Evolutionary conservation across 2,797 vertebrate genomes (phyloP), one percentile per base, ranked within the genome.

Genomic region (Cuculus canorus): DNA sequence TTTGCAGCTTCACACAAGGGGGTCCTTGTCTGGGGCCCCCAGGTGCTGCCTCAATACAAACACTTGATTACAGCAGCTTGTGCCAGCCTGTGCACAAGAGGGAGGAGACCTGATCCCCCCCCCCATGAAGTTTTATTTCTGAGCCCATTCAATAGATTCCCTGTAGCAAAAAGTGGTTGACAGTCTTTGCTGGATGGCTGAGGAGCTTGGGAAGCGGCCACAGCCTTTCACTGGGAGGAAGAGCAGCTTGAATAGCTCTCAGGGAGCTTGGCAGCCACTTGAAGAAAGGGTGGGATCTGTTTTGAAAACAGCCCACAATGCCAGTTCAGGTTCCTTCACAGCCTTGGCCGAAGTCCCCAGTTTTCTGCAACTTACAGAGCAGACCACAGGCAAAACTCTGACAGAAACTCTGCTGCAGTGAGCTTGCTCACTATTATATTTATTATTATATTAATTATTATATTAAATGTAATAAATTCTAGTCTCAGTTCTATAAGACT

Each of bases 181-280:
- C 75, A 80, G 81, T 35, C 79, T 57, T 77, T 93, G 86, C 65
- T 85, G 86, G 80, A 23, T 68, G 68, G 81, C 92, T 7, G 23
- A 94, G 35, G 56, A 78, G 83, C 75, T 94, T 96, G 92, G 91
- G 89, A 96, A 86, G 79, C 85, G 92, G 94, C 84, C 95, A 96
- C 72, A 59, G 91, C 68, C 43, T 95, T 96, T 95, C 91, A 93
- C 6, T 52, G 79, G 57, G 73, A 86, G 82, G 78, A 91, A 94
- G 88, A 92, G 90, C 78, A 57, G 79, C 69, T 85, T 94, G 84
- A 96, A 93, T 94, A 94, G 82, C 50, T 71, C 86, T 39, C 76
- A 64, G 76, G 82, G 79, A 80, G 61, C 37, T 82, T n/a, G 0
- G 88, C 41, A 89, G 59, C 45, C 82, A 24, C 82, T 83, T 78